Base-by-base conservation (phyloP, 2,888 invertebrate genomes). In the Pheosia tremula region DNA sequence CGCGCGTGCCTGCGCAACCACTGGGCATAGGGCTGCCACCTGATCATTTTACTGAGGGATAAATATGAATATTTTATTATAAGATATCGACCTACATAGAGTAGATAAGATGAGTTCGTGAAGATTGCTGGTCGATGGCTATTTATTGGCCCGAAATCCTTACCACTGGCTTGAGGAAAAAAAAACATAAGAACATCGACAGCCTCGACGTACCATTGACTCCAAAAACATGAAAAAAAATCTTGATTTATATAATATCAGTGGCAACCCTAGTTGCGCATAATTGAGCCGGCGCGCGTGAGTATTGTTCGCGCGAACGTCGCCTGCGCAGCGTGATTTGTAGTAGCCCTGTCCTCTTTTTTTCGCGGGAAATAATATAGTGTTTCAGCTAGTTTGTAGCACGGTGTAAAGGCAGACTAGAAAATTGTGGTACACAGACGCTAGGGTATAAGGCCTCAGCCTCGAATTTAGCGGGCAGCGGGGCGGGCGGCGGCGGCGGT, bases 1-100 rank as follows among this genome's bases (percentile, higher is more conserved):
- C 59, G 70, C 80, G 82, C 82, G 81, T 80, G 80, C 76, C 68
- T 68, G 53, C 38, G 74, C 77, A 79, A 78, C 77, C 78, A 71
- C 71, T 59, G 75, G 75, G 74, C 79, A 78, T 81, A 82, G 82
- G 55, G 55, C 39, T 55, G 39, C 13, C 55, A 39, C 10, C 39
- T 3, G 8, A 10, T 45, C 4, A 45, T 24, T 24, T 24, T 24
- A 24, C 24, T 24, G 24, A 24, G 24, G 24, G 24, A 24, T 24
- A 24, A 24, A 24, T 24, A 24, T 24, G 24, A 24, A 24, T 24
- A 2, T 24, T 24, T 24, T 24, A 24, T 24, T 24, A 24, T 24
- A 24, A 1, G 24, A 24, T 24, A 24, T 24, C 24, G 24, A 24
- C 24, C 24, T 24, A 24, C 24, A 24, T 24, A 24, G 24, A 24